These are phyloP conservation scores for Euplagia quadripunctaria DNA, from an alignment of 2,888 invertebrate genomes.

Conservation along the genomic window DNA sequence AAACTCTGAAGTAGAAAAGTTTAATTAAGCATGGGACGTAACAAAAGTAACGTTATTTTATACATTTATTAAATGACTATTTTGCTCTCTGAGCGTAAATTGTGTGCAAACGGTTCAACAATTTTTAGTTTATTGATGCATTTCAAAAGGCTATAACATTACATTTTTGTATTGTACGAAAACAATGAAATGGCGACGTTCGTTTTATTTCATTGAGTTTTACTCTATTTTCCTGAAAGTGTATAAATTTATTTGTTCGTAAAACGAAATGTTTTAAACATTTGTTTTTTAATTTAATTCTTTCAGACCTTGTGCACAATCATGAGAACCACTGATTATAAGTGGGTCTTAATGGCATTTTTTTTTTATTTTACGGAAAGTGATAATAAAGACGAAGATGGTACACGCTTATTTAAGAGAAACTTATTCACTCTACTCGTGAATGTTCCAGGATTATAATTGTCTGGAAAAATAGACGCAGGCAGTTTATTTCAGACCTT, in stretches of 20 bases:
- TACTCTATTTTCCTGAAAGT: neutral
- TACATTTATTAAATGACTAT: conserved; percentile 21
- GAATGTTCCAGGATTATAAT: too few relatives aligned
- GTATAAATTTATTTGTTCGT: neutral
- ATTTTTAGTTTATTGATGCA: conserved; percentile 35
- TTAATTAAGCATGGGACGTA: conserved; percentile 6
- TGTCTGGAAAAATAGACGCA: too few relatives aligned
- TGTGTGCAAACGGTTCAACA: conserved; percentile 25
- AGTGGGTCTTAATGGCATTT: neutral
- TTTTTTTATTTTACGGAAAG: too few relatives aligned
- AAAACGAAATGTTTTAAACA: neutral
- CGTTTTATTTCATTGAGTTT: neutral
- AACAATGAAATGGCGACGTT: conserved; percentile 6
- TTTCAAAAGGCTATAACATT: conserved; percentile 29
- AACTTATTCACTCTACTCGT: too few relatives aligned
- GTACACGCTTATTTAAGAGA: too few relatives aligned
- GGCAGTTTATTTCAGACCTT: too few relatives aligned
- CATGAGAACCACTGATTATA: neutral
- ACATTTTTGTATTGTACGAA: conserved; percentile 26
- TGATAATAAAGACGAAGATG: too few relatives aligned
- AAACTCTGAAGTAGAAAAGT: conserved; percentile 10
- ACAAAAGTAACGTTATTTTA: conserved; percentile 19
- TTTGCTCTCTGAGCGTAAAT: conserved; percentile 30
- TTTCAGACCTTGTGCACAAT: neutral
- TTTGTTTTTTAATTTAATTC: neutral